Evolutionary conservation across 1,140 invertebrate species (phyloP).

Genomic region (Parasteatoda tepidariorum): DNA sequence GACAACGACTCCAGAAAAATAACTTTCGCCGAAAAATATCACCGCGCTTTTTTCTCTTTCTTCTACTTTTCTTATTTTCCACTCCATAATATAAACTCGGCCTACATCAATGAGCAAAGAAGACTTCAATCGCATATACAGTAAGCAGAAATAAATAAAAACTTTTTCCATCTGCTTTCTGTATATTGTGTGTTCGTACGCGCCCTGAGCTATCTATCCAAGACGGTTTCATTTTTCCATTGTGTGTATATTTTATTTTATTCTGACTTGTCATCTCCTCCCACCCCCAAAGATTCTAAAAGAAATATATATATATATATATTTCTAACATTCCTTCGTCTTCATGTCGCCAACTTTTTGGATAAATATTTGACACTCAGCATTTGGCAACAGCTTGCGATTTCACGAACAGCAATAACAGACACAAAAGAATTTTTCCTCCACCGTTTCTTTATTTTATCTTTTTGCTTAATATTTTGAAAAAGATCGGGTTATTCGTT

Average conservation of each 20-base stretch:
- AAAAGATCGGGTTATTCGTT: background rate
- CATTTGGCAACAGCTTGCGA: slow-evolving; percentile 23
- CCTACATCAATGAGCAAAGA: background rate
- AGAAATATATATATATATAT: background rate
- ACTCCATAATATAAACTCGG: background rate
- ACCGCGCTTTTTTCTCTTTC: background rate
- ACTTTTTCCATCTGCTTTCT: background rate
- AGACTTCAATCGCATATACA: too few relatives aligned
- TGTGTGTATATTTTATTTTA: background rate
- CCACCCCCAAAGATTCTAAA: too few relatives aligned
- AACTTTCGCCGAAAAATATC: background rate
- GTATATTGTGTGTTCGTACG: background rate
- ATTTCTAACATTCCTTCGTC: background rate
- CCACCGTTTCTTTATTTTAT: background rate
- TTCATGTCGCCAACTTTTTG: slow-evolving; percentile 24
- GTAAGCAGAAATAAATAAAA: background rate
- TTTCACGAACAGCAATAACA: slow-evolving; percentile 24
- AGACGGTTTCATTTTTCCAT: background rate
- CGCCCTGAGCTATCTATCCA: background rate
- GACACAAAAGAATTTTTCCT: slow-evolving; percentile 6
- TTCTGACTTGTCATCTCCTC: background rate
- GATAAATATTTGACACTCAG: slow-evolving; percentile 45
- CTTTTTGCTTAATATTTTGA: background rate
- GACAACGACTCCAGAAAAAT: background rate
- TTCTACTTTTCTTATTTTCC: background rate